Evolutionary conservation across 1,140 invertebrate species (phyloP), one percentile per base, ranked within the genome.

Genomic region (Bombyx mandarina): DNA sequence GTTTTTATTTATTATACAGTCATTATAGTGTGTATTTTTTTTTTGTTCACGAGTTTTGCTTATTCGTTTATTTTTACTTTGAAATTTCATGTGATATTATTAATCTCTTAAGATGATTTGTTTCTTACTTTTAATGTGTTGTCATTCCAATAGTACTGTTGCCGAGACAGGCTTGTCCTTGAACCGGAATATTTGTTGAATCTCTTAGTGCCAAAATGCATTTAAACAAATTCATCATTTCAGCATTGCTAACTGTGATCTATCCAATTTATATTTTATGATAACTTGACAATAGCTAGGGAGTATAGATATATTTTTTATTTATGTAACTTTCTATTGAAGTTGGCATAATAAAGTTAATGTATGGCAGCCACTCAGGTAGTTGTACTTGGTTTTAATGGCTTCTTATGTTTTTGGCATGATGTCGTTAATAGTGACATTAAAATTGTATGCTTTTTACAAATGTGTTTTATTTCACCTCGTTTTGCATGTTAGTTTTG

Each of bases 361-460:
- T 69, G 66, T 69, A 63, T 60, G 66, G 73, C 75, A 75, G 69
- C 76, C 76, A 65, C 66, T 66, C 55, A 62, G 57, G 63, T 73
- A 70, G 62, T 71, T 67, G 58, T 63, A 66, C 60, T 56, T 71
- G 65, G 65, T 62, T 66, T 74, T 82, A 71, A 78, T 76, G 69
- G 78, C 75, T 83, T 82, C 35, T 70, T 35, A 69, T 72, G 74
- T 73, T 79, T 82, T 80, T 83, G 79, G 83, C 83, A 85, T 82
- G 79, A 75, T 79, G 78, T 82, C 78, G 64, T 56, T 67, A 70
- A 73, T 70, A 67, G 72, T 73, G 79, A 85, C 81, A 84, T 83
- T 86, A 85, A 84, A 82, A 73, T 79, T 86, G 69, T 82, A 83
- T 79, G 83, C 83, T 86, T 84, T 82, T 78, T 79, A 82, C 63